A percentile compares a stretch with the other conserved stretches of the same genome.
Conservation (phyloP, 2,113 vertebrate genomes). For the Ptilonorhynchus violaceus region DNA sequence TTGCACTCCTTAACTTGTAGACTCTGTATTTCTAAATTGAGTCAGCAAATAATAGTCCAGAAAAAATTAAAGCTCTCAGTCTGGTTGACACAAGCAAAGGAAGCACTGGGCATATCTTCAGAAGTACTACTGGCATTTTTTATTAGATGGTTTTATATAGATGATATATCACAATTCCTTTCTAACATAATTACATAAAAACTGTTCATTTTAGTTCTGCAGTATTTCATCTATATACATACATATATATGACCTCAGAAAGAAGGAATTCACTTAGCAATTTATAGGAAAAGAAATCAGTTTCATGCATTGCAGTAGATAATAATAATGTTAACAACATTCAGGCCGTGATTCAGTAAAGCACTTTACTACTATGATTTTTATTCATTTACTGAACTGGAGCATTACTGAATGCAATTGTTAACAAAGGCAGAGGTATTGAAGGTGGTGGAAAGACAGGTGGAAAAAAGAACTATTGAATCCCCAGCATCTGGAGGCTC, state of each 20-base stretch:
- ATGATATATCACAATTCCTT: slow-evolving; percentile 8
- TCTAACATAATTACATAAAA: slow-evolving; percentile 22
- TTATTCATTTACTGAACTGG: slow-evolving; percentile 16
- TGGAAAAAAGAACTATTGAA: not conserved
- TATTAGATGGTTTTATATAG: slow-evolving; percentile 36
- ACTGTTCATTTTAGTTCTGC: not conserved
- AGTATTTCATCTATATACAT: not conserved
- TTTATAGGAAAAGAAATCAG: slow-evolving; percentile 8
- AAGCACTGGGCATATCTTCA: slow-evolving; percentile 40
- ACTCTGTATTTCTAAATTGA: slow-evolving; percentile 3
- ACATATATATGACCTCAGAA: not conserved
- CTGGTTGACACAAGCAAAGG: slow-evolving; percentile 41
- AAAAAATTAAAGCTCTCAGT: slow-evolving; percentile 62
- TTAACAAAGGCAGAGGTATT: slow-evolving; percentile 3
- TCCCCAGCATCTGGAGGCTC: not conserved
- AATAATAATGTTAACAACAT: not conserved
- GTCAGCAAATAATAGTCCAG: slow-evolving; percentile 22
- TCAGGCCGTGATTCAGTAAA: slow-evolving; percentile 10
- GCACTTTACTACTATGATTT: not conserved
- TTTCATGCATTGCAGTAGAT: not conserved
- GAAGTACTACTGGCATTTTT: slow-evolving; percentile 16
- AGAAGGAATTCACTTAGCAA: not conserved
- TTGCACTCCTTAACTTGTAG: slow-evolving; percentile 1
- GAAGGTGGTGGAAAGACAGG: not conserved
- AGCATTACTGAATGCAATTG: not conserved